These are phyloP conservation scores for Cheiracanthium punctorium DNA, from an alignment of 2,888 invertebrate species.

Conservation along the genomic window DNA sequence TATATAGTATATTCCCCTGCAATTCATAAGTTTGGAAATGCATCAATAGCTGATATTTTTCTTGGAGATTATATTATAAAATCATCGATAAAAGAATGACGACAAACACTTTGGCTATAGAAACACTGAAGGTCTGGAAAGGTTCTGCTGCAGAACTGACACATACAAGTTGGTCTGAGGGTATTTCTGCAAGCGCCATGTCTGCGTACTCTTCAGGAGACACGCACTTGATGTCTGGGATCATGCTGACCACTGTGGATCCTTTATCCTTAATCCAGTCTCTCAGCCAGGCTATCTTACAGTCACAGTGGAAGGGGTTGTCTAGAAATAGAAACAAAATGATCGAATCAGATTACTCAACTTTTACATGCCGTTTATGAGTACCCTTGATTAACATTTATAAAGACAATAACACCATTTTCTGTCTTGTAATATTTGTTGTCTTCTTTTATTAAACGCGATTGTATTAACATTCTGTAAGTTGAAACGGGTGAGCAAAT, in stretches of 20 bases:
- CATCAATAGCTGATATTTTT: too few relatives aligned
- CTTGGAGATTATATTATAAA: too few relatives aligned
- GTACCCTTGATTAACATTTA: too few relatives aligned
- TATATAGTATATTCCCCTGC: too few relatives aligned
- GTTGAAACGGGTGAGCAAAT: too few relatives aligned
- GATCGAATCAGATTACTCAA: too few relatives aligned
- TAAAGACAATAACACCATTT: too few relatives aligned
- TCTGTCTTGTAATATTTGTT: too few relatives aligned
- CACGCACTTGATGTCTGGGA: conserved; percentile 62
- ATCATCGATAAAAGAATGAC: neutral
- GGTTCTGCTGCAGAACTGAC: neutral
- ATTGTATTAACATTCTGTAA: too few relatives aligned
- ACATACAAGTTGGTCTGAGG: conserved; percentile 57
- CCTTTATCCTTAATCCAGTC: conserved; percentile 77
- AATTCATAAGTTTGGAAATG: too few relatives aligned
- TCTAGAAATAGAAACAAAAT: conserved; percentile 79
- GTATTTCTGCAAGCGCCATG: conserved; percentile 53
- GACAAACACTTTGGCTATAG: neutral
- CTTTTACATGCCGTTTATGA: too few relatives aligned
- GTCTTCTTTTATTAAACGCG: too few relatives aligned
- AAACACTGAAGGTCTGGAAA: neutral
- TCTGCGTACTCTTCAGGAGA: conserved; percentile 51
- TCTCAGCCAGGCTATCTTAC: conserved; percentile 91
- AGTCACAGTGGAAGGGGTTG: conserved; percentile 91
- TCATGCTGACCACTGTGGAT: conserved; percentile 38